These are phyloP conservation scores for Corythucha ciliata DNA, from an alignment of 2,888 invertebrate species.

Conservation along the genomic window DNA sequence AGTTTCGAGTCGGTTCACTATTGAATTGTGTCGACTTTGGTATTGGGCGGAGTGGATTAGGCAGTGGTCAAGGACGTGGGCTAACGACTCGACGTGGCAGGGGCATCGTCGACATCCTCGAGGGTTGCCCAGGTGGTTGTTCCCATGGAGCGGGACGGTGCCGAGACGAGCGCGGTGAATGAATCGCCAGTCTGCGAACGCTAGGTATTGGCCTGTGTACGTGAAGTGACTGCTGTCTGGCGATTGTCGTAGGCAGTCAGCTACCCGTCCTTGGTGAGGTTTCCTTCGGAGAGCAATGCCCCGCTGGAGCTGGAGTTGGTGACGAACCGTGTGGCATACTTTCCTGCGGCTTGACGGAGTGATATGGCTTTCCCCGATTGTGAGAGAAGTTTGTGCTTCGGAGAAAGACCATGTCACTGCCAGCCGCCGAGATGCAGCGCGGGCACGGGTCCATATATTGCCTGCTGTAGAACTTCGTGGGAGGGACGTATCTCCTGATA, in stretches of 20 bases:
- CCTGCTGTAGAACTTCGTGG: neutral
- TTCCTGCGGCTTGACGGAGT: neutral
- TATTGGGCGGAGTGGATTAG: neutral
- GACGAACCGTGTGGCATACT: neutral
- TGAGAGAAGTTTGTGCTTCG: neutral
- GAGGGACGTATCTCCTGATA: neutral
- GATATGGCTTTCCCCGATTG: neutral
- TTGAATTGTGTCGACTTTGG: constrained; percentile 10
- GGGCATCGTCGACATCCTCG: constrained; percentile 4
- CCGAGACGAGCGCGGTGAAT: constrained; percentile 30
- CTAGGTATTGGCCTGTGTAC: constrained; percentile 22
- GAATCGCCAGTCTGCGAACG: constrained; percentile 36
- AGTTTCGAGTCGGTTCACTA: neutral
- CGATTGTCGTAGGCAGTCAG: constrained; percentile 20
- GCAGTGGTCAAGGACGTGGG: constrained; percentile 23
- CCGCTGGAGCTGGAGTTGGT: neutral
- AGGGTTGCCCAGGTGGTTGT: neutral
- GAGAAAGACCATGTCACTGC: neutral
- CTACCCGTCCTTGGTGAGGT: constrained; percentile 24
- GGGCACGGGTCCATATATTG: constrained; percentile 3
- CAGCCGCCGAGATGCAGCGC: constrained; percentile 4
- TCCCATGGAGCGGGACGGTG: constrained; percentile 23
- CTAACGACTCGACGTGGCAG: constrained; percentile 1
- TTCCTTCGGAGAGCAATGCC: constrained; percentile 12
- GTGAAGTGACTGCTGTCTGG: constrained; percentile 28